Percentiles rank a stretch among this genome's conserved stretches.
These are phyloP conservation scores for Torymus auratus DNA, from an alignment of 2,888 invertebrate genomes.

Conservation along the genomic window DNA sequence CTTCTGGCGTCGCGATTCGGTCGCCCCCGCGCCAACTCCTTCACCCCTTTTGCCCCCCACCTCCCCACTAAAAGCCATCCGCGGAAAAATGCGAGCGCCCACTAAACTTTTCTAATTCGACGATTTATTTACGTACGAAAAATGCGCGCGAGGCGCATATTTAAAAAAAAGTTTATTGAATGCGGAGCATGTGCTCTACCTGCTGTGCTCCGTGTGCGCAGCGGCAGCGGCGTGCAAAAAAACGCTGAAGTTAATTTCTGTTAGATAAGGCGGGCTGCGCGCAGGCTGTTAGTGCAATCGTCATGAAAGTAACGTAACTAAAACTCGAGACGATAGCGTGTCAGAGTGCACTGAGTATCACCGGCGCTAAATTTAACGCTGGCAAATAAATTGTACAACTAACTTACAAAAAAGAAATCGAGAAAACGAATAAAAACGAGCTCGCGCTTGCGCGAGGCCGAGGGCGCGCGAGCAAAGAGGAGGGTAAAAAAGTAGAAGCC, in stretches of 20 bases:
- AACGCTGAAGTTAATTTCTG: slow-evolving; percentile 56
- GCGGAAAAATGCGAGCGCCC: slow-evolving; percentile 38
- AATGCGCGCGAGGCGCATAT: slow-evolving; percentile 30
- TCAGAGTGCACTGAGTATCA: slow-evolving; percentile 74
- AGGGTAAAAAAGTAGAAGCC: slow-evolving; percentile 56
- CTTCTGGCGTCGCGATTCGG: slow-evolving; percentile 35
- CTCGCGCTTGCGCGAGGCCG: slow-evolving; percentile 1
- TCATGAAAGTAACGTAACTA: slow-evolving; percentile 70
- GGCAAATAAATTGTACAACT: slow-evolving; percentile 73
- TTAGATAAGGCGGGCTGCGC: slow-evolving; percentile 49
- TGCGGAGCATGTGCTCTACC: slow-evolving; percentile 4
- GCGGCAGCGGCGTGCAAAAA: slow-evolving; percentile 32
- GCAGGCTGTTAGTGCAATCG: slow-evolving; percentile 68
- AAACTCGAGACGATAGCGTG: slow-evolving; percentile 70
- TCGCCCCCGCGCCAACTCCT: slow-evolving; percentile 19
- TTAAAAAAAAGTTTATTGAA: slow-evolving; percentile 46
- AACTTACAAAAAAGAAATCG: slow-evolving; percentile 68
- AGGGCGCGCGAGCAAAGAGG: slow-evolving; percentile 7
- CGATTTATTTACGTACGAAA: slow-evolving; percentile 26
- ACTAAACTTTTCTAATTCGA: slow-evolving; percentile 49
- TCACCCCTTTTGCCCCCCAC: slow-evolving; percentile 11
- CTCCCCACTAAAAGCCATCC: slow-evolving; percentile 14
- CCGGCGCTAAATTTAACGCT: slow-evolving; percentile 67
- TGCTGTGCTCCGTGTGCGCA: background rate
- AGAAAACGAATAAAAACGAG: slow-evolving; percentile 61